phyloP scores from a whole-genome alignment of 1,140 invertebrate genomes.

The Platyscapa corneri region DNA sequence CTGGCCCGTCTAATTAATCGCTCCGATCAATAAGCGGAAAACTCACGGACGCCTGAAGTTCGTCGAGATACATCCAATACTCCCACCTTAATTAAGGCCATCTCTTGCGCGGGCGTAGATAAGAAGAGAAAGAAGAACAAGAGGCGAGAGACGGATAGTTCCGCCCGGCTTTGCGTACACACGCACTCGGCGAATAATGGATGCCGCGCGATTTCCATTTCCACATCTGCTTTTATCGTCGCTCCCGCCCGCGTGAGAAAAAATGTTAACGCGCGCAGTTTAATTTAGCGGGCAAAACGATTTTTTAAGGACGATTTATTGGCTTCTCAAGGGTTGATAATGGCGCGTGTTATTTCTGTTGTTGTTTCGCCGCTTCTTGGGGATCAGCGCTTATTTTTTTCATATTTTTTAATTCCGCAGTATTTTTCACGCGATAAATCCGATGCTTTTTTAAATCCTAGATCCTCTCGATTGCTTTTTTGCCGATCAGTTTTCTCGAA shows the following conservation, averaged over 20 bases:
- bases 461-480: background rate
- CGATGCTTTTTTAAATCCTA: background rate
- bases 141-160: constrained; percentile 11
- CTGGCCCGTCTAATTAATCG: constrained; percentile 34
- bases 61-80: constrained; percentile 17
- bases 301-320: constrained; percentile 25
- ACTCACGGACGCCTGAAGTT: background rate
- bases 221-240: constrained; percentile 33
- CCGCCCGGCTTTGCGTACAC: background rate
- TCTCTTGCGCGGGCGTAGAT: constrained; percentile 35
- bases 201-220: constrained; percentile 34
- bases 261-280: background rate
- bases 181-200: constrained; percentile 32
- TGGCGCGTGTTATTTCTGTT: background rate
- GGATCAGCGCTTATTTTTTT: background rate
- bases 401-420: background rate
- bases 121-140: background rate
- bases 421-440: background rate
- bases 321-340: constrained; percentile 13
- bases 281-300: constrained; percentile 4
- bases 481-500: background rate
- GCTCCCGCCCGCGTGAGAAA: background rate
- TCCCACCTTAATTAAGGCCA: constrained; percentile 39
- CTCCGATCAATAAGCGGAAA: constrained; percentile 22
- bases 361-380: background rate